Evolutionary conservation across 2,113 vertebrate species (phyloP).

Genomic region (Malurus cyaneus): DNA sequence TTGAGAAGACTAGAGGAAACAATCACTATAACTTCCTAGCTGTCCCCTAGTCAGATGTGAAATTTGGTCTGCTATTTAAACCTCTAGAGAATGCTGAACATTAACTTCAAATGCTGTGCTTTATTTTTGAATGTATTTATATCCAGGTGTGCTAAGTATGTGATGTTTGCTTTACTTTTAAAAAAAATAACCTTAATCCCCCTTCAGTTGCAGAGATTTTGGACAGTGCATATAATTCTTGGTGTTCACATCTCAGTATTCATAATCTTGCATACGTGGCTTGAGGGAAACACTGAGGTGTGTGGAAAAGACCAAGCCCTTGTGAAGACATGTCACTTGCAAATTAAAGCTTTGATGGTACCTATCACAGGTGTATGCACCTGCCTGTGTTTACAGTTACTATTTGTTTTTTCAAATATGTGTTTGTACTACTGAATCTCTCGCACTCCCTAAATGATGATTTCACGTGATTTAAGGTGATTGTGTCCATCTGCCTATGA

Average conservation of each 20-base stretch:
- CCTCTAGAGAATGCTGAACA: not conserved
- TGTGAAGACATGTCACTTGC: not conserved
- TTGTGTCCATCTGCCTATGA: not conserved
- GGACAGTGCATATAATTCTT: not conserved
- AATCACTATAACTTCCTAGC: not conserved
- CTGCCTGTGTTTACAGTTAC: not conserved
- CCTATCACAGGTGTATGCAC: not conserved
- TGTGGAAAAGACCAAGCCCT: not conserved
- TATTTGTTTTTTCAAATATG: not conserved
- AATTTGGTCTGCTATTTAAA: not conserved
- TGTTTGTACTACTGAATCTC: not conserved
- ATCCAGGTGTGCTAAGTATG: not conserved
- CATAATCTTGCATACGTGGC: accelerated
- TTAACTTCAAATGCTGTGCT: not conserved
- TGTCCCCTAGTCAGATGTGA: not conserved
- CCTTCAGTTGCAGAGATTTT: not conserved
- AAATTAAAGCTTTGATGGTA: not conserved
- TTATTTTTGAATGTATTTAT: not conserved
- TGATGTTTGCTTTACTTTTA: not conserved
- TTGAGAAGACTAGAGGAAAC: not conserved
- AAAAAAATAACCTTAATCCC: not conserved
- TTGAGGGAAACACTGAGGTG: not conserved
- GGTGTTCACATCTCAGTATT: not conserved
- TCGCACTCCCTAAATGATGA: not conserved
- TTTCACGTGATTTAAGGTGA: not conserved